These are phyloP conservation scores for Epirrhoe tristata DNA, from an alignment of 2,888 invertebrate genomes.

Conservation along the genomic window DNA sequence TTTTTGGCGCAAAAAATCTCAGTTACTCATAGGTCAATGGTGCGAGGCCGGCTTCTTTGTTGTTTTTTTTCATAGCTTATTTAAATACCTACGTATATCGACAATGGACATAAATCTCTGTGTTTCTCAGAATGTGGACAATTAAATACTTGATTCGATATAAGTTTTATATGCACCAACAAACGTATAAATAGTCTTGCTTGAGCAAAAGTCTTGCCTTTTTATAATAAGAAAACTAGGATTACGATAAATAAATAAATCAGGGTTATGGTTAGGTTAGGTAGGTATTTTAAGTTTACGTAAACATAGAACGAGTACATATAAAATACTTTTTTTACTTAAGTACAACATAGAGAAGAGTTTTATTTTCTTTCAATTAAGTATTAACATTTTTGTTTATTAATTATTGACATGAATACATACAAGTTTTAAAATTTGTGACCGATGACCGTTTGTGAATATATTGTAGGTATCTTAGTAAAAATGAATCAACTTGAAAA, in stretches of 20 bases:
- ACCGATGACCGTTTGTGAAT: no score
- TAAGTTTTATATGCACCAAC: slow-evolving; percentile 14
- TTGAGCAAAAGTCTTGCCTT: background rate
- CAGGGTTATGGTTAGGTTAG: background rate
- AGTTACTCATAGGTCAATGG: slow-evolving; percentile 78
- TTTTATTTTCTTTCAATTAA: no score
- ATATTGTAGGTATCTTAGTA: no score
- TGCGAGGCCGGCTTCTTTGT: slow-evolving; percentile 64
- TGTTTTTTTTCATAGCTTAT: slow-evolving; percentile 52
- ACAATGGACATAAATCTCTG: slow-evolving; percentile 51
- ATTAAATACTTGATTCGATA: slow-evolving; percentile 31
- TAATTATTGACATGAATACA: no score
- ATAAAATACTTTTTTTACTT: no score
- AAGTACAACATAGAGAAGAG: no score
- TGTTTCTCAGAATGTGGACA: slow-evolving; percentile 42
- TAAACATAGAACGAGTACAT: no score
- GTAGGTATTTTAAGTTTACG: background rate
- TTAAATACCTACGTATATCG: slow-evolving; percentile 47
- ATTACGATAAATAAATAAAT: background rate
- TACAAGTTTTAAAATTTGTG: no score
- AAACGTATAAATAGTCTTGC: slow-evolving; percentile 14
- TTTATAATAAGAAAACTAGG: background rate
- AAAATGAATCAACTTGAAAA: no score
- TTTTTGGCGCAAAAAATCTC: slow-evolving; percentile 42
- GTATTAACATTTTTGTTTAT: no score